Base-by-base conservation (phyloP, 92 coral and sea anemone genomes). In the Pocillopora grandis region DNA sequence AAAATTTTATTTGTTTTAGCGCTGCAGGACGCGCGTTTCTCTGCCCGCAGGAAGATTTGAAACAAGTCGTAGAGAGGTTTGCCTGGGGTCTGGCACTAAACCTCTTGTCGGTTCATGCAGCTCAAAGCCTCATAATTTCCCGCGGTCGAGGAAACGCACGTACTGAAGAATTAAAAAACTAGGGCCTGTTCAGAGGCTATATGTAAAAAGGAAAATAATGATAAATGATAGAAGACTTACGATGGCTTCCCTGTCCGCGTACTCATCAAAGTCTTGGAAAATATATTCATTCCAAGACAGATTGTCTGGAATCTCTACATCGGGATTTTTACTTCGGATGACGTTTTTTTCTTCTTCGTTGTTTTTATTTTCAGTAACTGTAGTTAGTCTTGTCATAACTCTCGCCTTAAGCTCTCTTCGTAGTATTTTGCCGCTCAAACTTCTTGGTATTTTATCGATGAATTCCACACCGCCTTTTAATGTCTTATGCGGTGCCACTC, bases 201-300 rank as follows among this genome's bases (percentile, higher is more conserved):
- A 42, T 42, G 4, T 42, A 42, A 42, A 42, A 42, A 42, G 8
- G 5, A 42, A 42, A 3, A 42, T 3, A 42, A 42, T 3, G 7
- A 42, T 42, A 3, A 42, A 42, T 42, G 52, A 42, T 3, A 12
- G n/a, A 23, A 9, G 57, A 90, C 95, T 88, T 78, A 93, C 98
- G 55, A 95, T 79, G 16, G 98, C 98, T 60, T 72, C 86, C 70
- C 86, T 92, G 85, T 89, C 85, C 18, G 90, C 98, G 75, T 87
- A 95, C 35, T 81, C 72, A 23, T 95, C 97, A 87, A 95, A 95
- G 77, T 88, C 83, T 31, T 81, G 81, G 72, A 95, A 93, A 35
- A 95, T 76, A 78, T 91, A 95, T 65, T 88, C 90, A 12, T 97
- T 76, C 91, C 93, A 89, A 31, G 98, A 89, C 58, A 91, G 68